Evolutionary conservation across 2,797 vertebrate species (phyloP), one percentile per base, ranked within the genome.

Genomic region (Orestias chungarensis): DNA sequence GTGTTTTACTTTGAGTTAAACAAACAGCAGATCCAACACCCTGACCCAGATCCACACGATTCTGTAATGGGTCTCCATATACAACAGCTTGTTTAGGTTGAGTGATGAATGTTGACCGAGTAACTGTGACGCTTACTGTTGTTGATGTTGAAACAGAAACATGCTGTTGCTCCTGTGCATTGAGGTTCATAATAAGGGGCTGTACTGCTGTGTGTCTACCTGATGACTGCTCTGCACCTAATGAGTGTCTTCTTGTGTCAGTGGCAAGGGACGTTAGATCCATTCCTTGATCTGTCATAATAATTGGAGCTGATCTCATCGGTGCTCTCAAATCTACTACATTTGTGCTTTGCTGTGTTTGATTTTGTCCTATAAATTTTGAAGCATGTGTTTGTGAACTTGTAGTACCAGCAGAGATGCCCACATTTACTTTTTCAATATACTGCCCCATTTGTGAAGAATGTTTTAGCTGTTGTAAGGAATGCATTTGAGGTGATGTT

Each of bases 201-300:
- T 99, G 97, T 62, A 99, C 96, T 25, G 96, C 91, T 0, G 97
- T 99, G 40, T 98, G 97, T 49, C 97, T 93, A 83, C 83, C 93
- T 0, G 95, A 92, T 77, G 94, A 89, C 70, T 96, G 96, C 70
- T 99, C 98, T 85, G 95, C 69, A 69, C 96, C 95, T 73, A 97
- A 84, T 76, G 96, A 97, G 46, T 98, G 99, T 87, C 97, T 96
- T 81, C 98, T 95, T 5, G 95, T 94, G 82, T 99, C 98, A 0
- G 96, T 91, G 6, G 97, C 96, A 80, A 99, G 89, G 33, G 98
- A 99, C 31, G 98, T 99, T 74, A 99, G 93, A 88, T 99, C 98
- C 98, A 99, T 98, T 49, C 98, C 98, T 76, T 99, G 96, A 81
- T 99, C 98, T 15, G 98, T 99, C 91, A 99, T 98, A 82, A 99